Percentiles rank a stretch among this genome's conserved stretches.
These are phyloP conservation scores for Todus mexicanus DNA, from an alignment of 2,797 vertebrate genomes.

Conservation along the genomic window DNA sequence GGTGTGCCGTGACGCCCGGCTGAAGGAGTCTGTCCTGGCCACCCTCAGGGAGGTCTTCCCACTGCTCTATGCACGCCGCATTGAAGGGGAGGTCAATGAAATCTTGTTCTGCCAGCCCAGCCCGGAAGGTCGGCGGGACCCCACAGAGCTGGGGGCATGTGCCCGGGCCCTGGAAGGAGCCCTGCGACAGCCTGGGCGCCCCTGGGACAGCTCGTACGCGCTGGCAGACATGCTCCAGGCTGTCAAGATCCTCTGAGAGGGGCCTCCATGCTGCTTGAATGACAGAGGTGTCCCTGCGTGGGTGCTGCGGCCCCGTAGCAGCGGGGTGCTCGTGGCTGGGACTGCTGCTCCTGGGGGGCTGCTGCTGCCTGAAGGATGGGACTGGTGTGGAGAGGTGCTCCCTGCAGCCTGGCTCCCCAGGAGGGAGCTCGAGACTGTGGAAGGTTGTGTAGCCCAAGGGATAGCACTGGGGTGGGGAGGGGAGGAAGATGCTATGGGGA, in stretches of 20 bases:
- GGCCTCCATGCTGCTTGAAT: neutral
- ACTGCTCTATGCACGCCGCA: slow-evolving; percentile 77
- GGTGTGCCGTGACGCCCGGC: slow-evolving; percentile 84
- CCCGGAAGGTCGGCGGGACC: neutral
- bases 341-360: accelerated
- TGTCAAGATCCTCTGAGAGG: slow-evolving; percentile 77
- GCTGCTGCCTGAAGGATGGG: neutral
- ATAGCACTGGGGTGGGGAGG: accelerated
- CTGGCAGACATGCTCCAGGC: slow-evolving; percentile 85
- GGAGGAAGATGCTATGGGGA: neutral
- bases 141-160: slow-evolving; percentile 53
- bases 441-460: neutral
- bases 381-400: accelerated
- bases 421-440: accelerated
- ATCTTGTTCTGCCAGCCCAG: slow-evolving; percentile 84
- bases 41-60: slow-evolving; percentile 71
- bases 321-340: neutral
- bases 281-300: accelerated
- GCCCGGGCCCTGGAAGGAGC: slow-evolving; percentile 78
- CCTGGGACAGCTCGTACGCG: slow-evolving; percentile 76
- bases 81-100: slow-evolving; percentile 91
- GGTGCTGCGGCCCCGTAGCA: accelerated
- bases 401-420: accelerated
- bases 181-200: slow-evolving; percentile 67
- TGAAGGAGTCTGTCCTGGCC: slow-evolving; percentile 81